Evolutionary conservation across 2,113 vertebrate species (phyloP).

Genomic region (Accipiter virgatus): DNA sequence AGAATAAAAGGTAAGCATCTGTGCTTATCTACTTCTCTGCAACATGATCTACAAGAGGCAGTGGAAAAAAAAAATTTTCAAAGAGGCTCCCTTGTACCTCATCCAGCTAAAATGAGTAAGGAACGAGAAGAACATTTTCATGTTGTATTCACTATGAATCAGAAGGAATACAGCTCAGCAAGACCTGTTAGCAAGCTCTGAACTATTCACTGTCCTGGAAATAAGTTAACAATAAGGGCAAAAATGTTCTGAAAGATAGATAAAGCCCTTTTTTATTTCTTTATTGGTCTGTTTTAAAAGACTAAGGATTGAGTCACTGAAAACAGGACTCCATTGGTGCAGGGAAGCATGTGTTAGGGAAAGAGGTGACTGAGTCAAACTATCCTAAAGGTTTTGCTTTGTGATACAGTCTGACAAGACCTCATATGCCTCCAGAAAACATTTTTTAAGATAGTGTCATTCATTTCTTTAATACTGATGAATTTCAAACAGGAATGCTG

Average conservation of each 20-base stretch:
- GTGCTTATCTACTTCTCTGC: background rate
- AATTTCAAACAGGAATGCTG: background rate
- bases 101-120: background rate
- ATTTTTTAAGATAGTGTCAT: background rate
- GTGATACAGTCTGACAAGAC: background rate
- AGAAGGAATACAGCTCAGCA: background rate
- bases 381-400: background rate
- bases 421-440: background rate
- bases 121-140: background rate
- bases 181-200: background rate
- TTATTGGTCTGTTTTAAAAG: background rate
- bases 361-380: background rate
- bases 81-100: background rate
- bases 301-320: background rate
- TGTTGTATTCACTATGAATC: background rate
- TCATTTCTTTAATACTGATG: background rate
- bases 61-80: background rate
- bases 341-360: background rate
- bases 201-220: background rate
- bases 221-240: background rate
- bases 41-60: background rate
- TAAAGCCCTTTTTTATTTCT: background rate
- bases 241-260: background rate
- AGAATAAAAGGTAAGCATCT: background rate
- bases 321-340: background rate